Evolutionary conservation across 2,888 invertebrate species (phyloP).

Genomic region (Dioctria linearis): DNA sequence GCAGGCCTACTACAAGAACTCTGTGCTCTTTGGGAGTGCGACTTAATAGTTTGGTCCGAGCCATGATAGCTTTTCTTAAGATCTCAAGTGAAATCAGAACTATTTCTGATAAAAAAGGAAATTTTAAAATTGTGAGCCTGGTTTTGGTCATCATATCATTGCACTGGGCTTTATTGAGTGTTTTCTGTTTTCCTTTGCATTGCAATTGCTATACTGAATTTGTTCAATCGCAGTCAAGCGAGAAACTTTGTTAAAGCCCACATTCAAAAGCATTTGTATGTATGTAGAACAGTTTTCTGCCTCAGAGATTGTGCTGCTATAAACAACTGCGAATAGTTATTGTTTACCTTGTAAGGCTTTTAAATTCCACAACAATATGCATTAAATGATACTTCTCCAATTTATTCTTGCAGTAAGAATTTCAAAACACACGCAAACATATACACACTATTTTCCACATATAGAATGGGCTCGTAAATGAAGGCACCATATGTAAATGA

Average conservation of each 20-base stretch:
- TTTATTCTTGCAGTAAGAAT: constrained; percentile 33
- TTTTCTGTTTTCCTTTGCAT: not conserved
- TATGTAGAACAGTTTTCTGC: not conserved
- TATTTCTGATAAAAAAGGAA: not conserved
- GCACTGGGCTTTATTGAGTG: not conserved
- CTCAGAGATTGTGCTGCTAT: not conserved
- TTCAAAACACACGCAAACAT: not conserved
- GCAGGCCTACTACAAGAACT: constrained; percentile 88
- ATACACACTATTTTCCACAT: not conserved
- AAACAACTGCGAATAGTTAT: not conserved
- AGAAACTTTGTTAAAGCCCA: constrained; percentile 9
- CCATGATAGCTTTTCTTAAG: not conserved
- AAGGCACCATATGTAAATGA: constrained; percentile 32
- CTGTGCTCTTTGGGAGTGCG: constrained; percentile 90
- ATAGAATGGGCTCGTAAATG: constrained; percentile 24
- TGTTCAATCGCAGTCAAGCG: not conserved
- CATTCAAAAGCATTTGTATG: not conserved
- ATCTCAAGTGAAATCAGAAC: constrained; percentile 5
- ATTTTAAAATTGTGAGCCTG: not conserved
- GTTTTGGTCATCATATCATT: not conserved
- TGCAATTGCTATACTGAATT: constrained; percentile 17
- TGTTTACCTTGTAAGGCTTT: not conserved
- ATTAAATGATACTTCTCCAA: constrained; percentile 28
- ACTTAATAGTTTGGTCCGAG: constrained; percentile 74
- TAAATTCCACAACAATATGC: not conserved